These are phyloP conservation scores for Diglossa cyanea DNA, from an alignment of 2,797 vertebrate genomes.

Conservation along the genomic window DNA sequence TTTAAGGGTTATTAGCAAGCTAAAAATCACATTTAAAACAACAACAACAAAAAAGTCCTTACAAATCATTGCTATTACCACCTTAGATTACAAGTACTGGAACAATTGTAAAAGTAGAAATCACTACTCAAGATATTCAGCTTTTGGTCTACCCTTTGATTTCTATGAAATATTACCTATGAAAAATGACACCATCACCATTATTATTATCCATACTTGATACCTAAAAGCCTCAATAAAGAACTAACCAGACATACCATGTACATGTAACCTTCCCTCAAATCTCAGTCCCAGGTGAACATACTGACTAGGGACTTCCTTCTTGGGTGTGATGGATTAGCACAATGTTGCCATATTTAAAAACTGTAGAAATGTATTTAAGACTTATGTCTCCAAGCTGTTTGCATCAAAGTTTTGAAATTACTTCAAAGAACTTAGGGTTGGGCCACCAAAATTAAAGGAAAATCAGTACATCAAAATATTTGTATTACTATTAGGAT, in stretches of 20 bases:
- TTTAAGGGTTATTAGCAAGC: constrained; percentile 5
- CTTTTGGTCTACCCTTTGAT: not conserved
- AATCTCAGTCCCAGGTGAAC: not conserved
- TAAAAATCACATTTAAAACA: constrained; percentile 27
- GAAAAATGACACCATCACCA: not conserved
- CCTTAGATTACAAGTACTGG: not conserved
- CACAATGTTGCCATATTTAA: not conserved
- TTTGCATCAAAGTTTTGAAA: not conserved
- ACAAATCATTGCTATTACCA: not conserved
- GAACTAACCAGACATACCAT: not conserved
- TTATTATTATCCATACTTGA: not conserved
- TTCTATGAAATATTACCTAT: not conserved
- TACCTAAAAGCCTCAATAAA: not conserved
- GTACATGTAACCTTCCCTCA: not conserved
- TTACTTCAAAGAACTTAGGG: not conserved
- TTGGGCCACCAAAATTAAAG: not conserved
- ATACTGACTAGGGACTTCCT: not conserved
- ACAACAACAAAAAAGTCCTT: not conserved
- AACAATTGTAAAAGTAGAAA: not conserved
- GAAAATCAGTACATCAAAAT: not conserved
- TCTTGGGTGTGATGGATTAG: not conserved
- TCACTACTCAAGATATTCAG: not conserved
- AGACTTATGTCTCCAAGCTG: not conserved
- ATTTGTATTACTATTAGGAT: not conserved
- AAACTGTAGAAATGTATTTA: not conserved